Conservation (phyloP, 2,888 invertebrate genomes). For the Cephonodes hylas region DNA sequence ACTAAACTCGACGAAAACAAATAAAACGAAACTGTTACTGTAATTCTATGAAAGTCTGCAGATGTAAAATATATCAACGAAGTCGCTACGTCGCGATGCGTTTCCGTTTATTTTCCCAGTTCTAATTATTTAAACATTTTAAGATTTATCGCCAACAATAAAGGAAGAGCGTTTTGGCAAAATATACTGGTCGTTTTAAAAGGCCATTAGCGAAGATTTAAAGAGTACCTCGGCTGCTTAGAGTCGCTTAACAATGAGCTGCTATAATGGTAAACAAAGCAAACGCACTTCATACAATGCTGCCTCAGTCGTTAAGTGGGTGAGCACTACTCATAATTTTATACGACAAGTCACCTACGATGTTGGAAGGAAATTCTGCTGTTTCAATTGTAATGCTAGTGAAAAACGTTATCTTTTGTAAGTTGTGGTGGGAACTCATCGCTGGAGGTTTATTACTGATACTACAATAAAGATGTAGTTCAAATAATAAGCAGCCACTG, state of each 20-base stretch:
- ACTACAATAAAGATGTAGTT: too few relatives aligned
- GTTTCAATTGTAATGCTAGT: background rate
- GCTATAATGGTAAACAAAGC: constrained; percentile 60
- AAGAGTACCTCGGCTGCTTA: constrained; percentile 63
- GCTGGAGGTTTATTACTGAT: too few relatives aligned
- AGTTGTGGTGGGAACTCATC: too few relatives aligned
- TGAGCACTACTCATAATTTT: constrained; percentile 30
- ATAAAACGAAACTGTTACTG: background rate
- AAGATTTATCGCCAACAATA: constrained; percentile 46
- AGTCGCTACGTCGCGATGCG: constrained; percentile 19
- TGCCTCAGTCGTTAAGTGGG: constrained; percentile 34
- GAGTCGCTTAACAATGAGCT: constrained; percentile 65
- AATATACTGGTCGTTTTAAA: constrained; percentile 70
- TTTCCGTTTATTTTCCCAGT: constrained; percentile 37
- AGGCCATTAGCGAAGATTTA: constrained; percentile 73
- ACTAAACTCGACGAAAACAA: background rate
- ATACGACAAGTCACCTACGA: constrained; percentile 29
- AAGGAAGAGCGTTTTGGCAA: constrained; percentile 49
- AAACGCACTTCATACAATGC: constrained; percentile 46
- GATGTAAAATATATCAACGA: constrained; percentile 2
- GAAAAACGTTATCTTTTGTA: background rate
- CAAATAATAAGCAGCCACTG: too few relatives aligned
- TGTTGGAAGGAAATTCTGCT: background rate
- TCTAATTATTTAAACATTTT: constrained; percentile 57
- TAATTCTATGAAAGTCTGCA: background rate